A percentile compares a stretch with the other conserved stretches of the same genome.
phyloP scores from a whole-genome alignment of 1,140 invertebrate species.

The Zaprionus taronus region DNA sequence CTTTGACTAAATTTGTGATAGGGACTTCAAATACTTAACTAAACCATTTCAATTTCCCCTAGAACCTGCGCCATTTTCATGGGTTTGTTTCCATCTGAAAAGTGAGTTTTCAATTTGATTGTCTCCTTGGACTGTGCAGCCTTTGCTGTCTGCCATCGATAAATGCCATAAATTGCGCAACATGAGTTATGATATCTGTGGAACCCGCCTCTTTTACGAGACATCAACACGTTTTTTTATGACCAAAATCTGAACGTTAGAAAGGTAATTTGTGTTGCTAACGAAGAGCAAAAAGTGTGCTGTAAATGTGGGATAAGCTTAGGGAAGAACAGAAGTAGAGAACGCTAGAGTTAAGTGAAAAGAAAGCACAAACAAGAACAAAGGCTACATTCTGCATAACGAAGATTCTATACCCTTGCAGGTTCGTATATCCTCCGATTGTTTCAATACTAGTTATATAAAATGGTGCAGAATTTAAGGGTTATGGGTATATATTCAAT shows the following conservation, averaged over 20 bases:
- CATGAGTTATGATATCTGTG: slow-evolving; percentile 57
- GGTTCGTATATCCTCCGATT: too few species aligned
- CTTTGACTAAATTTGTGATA: too few species aligned
- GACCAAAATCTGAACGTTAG: slow-evolving; percentile 18
- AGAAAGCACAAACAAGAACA: not conserved
- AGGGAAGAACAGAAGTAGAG: not conserved
- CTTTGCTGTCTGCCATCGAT: slow-evolving; percentile 28
- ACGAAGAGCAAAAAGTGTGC: slow-evolving; percentile 2
- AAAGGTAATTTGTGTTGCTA: slow-evolving; percentile 13
- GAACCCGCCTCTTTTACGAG: slow-evolving; percentile 20
- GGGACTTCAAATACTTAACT: too few species aligned
- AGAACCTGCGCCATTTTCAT: not conserved
- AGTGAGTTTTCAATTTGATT: slow-evolving; percentile 35
- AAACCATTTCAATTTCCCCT: not conserved
- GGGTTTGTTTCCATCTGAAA: slow-evolving; percentile 3
- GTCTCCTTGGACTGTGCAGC: slow-evolving; percentile 12
- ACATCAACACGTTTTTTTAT: slow-evolving; percentile 63
- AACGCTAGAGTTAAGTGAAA: too few species aligned
- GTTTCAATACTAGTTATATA: too few species aligned
- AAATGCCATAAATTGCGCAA: slow-evolving; percentile 61
- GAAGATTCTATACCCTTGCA: too few species aligned
- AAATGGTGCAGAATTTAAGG: too few species aligned
- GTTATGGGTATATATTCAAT: too few species aligned
- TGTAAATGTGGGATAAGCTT: not conserved
- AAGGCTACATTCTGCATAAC: not conserved